Evolutionary conservation across 2,113 vertebrate species (phyloP).

Genomic region (Oryzias woworae): DNA sequence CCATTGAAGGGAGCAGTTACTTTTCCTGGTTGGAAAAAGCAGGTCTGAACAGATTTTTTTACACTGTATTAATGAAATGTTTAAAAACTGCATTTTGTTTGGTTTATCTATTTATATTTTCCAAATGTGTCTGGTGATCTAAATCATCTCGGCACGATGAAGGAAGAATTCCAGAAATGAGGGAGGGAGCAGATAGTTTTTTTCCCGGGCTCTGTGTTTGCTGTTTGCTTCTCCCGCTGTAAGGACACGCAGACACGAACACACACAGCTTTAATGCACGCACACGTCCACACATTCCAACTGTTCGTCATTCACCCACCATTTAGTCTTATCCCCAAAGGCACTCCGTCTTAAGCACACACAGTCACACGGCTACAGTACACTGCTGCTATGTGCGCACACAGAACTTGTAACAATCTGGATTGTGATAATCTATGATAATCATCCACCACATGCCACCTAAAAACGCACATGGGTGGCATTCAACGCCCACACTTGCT

Average conservation of each 20-base stretch:
- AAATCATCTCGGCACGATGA: too few relatives aligned
- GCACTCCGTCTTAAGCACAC: constrained; percentile 64
- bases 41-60: too few relatives aligned
- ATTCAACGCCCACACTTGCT: constrained; percentile 72
- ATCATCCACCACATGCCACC: constrained; percentile 77
- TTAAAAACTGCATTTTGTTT: too few relatives aligned
- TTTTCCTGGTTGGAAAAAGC: too few relatives aligned
- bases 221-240: constrained; percentile 48
- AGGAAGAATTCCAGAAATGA: too few relatives aligned
- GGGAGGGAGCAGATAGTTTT: too few relatives aligned
- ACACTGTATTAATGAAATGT: too few relatives aligned
- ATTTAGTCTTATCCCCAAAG: constrained; percentile 76
- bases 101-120: too few relatives aligned
- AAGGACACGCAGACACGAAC: constrained; percentile 36
- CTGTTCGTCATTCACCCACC: constrained; percentile 74
- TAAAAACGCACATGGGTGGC: constrained; percentile 79
- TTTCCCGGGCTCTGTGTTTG: neutral
- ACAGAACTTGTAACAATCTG: constrained; percentile 79
- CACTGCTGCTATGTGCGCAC: constrained; percentile 69
- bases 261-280: constrained; percentile 43
- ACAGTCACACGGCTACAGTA: constrained; percentile 64
- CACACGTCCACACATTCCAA: constrained; percentile 63
- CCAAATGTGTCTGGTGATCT: too few relatives aligned
- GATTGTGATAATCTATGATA: constrained; percentile 81
- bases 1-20: too few relatives aligned